A percentile compares a stretch with the other conserved stretches of the same genome.
These are phyloP conservation scores for Mesoclemmys tuberculata DNA, from an alignment of 2,113 vertebrate species.

Conservation along the genomic window DNA sequence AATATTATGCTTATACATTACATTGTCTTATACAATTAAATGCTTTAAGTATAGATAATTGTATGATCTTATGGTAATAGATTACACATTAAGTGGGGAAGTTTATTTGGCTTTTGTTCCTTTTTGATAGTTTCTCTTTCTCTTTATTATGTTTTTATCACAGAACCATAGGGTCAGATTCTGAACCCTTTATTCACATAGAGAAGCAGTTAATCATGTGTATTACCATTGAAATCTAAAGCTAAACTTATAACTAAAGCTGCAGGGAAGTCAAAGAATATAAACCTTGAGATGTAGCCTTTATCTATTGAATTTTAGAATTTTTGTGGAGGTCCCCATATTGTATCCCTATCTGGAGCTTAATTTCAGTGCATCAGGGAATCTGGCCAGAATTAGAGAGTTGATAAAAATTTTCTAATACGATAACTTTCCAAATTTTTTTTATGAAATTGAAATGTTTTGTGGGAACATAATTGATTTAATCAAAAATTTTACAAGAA, in stretches of 20 bases:
- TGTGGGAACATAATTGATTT: conserved; percentile 22
- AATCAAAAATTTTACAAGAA: conserved; percentile 39
- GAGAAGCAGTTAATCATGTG: neutral
- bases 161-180: neutral
- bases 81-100: neutral
- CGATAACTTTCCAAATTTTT: conserved; percentile 10
- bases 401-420: conserved; percentile 2
- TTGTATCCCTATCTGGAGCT: neutral
- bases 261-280: neutral
- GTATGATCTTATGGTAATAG: neutral
- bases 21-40: neutral
- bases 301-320: neutral
- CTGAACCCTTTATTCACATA: neutral
- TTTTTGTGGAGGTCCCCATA: neutral
- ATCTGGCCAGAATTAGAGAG: conserved; percentile 37
- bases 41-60: neutral
- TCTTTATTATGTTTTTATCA: neutral
- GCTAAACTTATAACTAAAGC: neutral
- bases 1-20: neutral
- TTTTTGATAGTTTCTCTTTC: neutral
- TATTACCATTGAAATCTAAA: neutral
- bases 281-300: accelerated
- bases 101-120: neutral
- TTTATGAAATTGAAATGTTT: conserved; percentile 13
- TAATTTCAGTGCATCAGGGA: neutral